Conservation (phyloP, 2,888 invertebrate genomes). For the Meiosimyza platycephala region DNA sequence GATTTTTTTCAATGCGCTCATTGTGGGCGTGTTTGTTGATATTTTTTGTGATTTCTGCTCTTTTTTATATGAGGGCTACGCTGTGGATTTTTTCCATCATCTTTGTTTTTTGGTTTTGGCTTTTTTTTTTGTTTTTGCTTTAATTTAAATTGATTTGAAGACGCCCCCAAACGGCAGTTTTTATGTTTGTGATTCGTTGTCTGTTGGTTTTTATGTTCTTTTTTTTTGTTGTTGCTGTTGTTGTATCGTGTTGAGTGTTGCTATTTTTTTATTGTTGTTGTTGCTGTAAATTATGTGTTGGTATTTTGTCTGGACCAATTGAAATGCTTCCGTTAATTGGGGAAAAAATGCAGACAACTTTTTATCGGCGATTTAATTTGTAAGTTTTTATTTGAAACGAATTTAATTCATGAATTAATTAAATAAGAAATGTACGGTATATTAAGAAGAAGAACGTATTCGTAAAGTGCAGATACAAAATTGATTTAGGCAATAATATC, state of each 20-base stretch:
- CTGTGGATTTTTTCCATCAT: neutral
- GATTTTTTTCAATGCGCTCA: conserved; percentile 24
- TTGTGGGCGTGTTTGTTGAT: conserved; percentile 48
- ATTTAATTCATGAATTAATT: no score
- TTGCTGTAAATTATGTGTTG: conserved; percentile 41
- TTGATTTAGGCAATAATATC: no score
- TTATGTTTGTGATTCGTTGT: conserved; percentile 40
- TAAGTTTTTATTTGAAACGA: no score
- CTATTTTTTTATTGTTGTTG: conserved; percentile 14
- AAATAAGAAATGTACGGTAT: neutral
- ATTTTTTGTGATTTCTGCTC: conserved; percentile 28
- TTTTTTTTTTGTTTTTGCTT: conserved; percentile 47
- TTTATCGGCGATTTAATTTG: conserved; percentile 1
- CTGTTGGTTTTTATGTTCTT: conserved; percentile 27
- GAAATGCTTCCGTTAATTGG: conserved; percentile 39
- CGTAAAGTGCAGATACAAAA: no score
- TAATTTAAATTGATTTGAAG: conserved; percentile 57
- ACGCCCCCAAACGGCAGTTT: conserved; percentile 51
- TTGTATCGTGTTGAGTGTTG: conserved; percentile 18
- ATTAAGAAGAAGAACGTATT: neutral
- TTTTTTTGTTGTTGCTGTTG: conserved; percentile 14
- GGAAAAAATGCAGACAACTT: conserved; percentile 37
- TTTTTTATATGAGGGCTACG: conserved; percentile 1
- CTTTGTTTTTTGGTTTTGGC: conserved; percentile 22
- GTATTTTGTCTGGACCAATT: conserved; percentile 44